Evolutionary conservation across 2,888 invertebrate species (phyloP), one percentile per base, ranked within the genome.

Genomic region (Hypena proboscidalis): DNA sequence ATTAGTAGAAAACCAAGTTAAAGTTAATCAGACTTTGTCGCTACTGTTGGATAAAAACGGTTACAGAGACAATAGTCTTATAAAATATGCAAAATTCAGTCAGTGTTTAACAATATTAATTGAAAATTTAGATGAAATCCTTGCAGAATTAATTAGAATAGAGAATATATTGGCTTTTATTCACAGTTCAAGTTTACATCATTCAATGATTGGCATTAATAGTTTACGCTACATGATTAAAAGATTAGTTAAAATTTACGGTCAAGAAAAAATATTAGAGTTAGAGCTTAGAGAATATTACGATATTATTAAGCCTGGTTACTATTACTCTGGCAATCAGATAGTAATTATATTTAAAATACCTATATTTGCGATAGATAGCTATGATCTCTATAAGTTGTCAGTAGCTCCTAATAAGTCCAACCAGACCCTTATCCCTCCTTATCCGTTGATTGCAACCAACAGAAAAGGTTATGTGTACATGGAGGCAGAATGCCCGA

Each of bases 401-500:
- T 23, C 33, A 3, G 14, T 52, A 7, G 32, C 45, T 3, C 52
- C 52, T 11, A 55, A 58, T 10, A 47, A 15, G 29, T 17, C 52
- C 17, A 13, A 40, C 6, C 4, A 48, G 34, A 15, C 35, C 33
- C 34, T 34, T 2, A 35, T 44, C n/a, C 51, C 49, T 7, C 21
- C 52, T 6, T 43, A 9, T 23, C 50, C 54, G n/a, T 49, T 38
- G 21, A 20, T 58, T 11, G 57, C 46, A 42, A 44, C 39, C 6
- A 20, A 45, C 15, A 26, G 27, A 13, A 44, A 46, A 17, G 34
- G 37, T 37, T 45, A 38, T 31, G 26, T 35, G 46, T 47, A 50
- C 44, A 54, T 58, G 21, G 52, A 51, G 51, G 15, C 51, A n/a
- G 52, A 49, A 52, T 48, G 48, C 33, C 48, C 51, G 45, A 51